Base-by-base conservation (phyloP, 2,797 vertebrate species). In the Pelobates cultripes region DNA sequence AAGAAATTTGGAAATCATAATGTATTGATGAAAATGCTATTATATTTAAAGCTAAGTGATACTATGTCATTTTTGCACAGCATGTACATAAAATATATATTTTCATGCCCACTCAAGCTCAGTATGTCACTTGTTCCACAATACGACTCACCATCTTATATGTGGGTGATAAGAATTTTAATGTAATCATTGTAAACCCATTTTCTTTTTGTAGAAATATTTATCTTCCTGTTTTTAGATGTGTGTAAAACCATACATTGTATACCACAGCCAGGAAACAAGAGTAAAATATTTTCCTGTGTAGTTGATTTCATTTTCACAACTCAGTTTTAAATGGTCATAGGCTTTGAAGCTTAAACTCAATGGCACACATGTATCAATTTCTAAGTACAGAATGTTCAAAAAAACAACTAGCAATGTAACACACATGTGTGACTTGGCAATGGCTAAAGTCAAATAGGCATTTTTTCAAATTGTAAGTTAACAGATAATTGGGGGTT, bases 221-320 rank as follows among this genome's bases (percentile, higher is more conserved):
- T 73, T 40, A 40, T 5, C 7, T 73, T 73, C 70, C 71, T 73
- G 28, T 73, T 42, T 42, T 53, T 3, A 17, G 40, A 55, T 72
- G 17, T 42, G 1, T 28, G 28, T 28, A 43, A 60, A 13, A 43
- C 2, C 7, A 2, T 10, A 60, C 15, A 43, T 28, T 8, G 17
- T 72, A 72, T 72, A 43, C 14, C 53, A 60, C 40, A 43, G 53
- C 7, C 53, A 53, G 71, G 71, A 73, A 72, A 73, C 28, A 73
- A 5, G 40, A 73, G 17, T 72, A 72, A 53, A 72, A 55, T 28
- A 40, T 6, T 73, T 73, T 60, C 51, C 40, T 13, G n/a, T 15
- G 14, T 13, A 70, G 57, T 60, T 57, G 6, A 60, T 71, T 71
- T 71, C n/a, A 51, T 28, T 51, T 71, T 71, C 45, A 53, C 43